These are phyloP conservation scores for Zaprionus ornatus DNA, from an alignment of 1,140 invertebrate genomes.

Conservation along the genomic window DNA sequence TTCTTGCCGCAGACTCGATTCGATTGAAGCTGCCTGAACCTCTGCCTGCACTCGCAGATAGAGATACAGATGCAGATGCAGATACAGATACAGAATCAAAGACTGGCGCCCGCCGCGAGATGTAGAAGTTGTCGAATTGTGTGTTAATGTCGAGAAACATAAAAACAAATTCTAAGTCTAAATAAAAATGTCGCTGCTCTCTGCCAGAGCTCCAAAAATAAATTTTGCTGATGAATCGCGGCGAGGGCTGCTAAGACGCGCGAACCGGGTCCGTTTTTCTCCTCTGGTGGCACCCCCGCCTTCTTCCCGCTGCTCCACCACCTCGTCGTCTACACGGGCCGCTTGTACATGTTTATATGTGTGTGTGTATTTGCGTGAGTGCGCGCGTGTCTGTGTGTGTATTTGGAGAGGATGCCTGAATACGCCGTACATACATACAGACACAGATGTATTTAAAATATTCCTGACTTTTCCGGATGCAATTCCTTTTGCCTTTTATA, in stretches of 20 bases:
- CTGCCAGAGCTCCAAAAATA: slow-evolving; percentile 77
- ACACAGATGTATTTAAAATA: slow-evolving; percentile 11
- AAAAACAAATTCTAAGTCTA: slow-evolving; percentile 65
- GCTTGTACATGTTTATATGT: slow-evolving; percentile 11
- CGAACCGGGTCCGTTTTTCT: slow-evolving; percentile 55
- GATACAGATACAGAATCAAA: slow-evolving; percentile 4
- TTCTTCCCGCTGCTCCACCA: background rate
- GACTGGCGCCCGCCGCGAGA: slow-evolving; percentile 2
- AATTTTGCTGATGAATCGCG: slow-evolving; percentile 62
- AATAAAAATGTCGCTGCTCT: slow-evolving; percentile 76
- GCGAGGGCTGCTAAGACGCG: slow-evolving; percentile 52
- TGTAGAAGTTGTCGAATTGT: slow-evolving; percentile 68
- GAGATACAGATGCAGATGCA: slow-evolving; percentile 5
- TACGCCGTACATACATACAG: slow-evolving; percentile 3
- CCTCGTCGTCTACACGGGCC: slow-evolving; percentile 11
- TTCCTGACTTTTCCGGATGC: slow-evolving; percentile 25
- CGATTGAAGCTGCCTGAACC: slow-evolving; percentile 29
- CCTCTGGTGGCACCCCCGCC: background rate
- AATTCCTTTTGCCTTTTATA: background rate
- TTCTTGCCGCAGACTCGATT: slow-evolving; percentile 5
- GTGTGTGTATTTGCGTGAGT: background rate
- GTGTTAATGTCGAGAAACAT: slow-evolving; percentile 68
- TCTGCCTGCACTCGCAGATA: slow-evolving; percentile 2
- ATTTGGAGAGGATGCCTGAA: slow-evolving; percentile 40
- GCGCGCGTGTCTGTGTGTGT: slow-evolving; percentile 5